Evolutionary conservation across 1,140 invertebrate species (phyloP).

Genomic region (Nylanderia fulva): DNA sequence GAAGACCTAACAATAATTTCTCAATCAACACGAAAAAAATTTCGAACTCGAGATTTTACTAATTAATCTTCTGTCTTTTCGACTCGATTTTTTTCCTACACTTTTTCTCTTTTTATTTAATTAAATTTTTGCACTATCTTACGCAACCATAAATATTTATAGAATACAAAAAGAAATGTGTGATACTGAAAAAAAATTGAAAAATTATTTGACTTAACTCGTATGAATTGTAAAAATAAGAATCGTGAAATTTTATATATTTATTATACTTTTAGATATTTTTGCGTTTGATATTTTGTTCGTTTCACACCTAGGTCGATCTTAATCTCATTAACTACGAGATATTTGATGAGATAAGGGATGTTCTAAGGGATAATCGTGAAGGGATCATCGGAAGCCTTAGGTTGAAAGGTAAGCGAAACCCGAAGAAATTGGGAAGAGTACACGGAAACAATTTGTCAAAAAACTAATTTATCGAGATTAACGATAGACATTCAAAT

Average conservation of each 20-base stretch:
- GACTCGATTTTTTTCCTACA: background rate
- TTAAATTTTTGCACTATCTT: background rate
- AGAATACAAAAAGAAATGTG: background rate
- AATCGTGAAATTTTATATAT: background rate
- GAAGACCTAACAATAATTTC: background rate
- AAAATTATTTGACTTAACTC: too few relatives aligned
- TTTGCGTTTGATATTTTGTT: background rate
- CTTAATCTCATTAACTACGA: background rate
- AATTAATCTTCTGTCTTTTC: background rate
- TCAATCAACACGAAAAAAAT: background rate
- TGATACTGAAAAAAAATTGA: too few relatives aligned
- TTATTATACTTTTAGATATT: background rate
- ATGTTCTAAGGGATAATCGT: conserved; percentile 61
- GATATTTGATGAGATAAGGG: background rate
- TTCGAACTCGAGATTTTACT: background rate
- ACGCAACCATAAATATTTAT: background rate
- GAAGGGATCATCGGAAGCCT: background rate
- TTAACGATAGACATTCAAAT: background rate
- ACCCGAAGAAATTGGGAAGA: conserved; percentile 37
- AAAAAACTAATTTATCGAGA: background rate
- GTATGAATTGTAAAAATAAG: background rate
- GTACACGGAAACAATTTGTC: conserved; percentile 59
- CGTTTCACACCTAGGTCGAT: background rate
- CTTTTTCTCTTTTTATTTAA: background rate
- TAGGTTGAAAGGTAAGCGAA: conserved; percentile 30